Conservation (phyloP, 2,888 invertebrate species). For the Protophormia terraenovae region DNA sequence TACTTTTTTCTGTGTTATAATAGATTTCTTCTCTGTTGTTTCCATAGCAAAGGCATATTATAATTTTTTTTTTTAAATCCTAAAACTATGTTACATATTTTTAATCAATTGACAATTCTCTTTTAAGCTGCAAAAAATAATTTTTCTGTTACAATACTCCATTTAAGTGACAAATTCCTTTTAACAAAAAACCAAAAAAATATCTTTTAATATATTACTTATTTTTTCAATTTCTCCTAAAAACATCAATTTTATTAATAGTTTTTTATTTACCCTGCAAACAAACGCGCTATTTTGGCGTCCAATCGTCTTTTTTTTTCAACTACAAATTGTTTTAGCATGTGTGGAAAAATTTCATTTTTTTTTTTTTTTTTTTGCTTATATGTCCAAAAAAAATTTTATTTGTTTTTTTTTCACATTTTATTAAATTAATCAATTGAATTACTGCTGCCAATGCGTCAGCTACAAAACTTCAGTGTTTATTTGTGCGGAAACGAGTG, state of each 20-base stretch:
- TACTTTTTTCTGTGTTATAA: too few species aligned
- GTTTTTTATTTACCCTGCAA: neutral
- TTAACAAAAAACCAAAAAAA: neutral
- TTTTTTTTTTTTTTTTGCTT: too few species aligned
- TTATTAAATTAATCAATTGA: slow-evolving; percentile 63
- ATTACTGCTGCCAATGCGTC: slow-evolving; percentile 30
- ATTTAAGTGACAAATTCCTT: neutral
- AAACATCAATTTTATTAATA: slow-evolving; percentile 48
- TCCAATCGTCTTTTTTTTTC: slow-evolving; percentile 40
- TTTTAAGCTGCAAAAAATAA: too few species aligned
- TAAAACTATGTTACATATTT: too few species aligned
- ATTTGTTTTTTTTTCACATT: slow-evolving; percentile 3
- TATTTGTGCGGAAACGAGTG: slow-evolving; percentile 36
- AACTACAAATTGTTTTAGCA: neutral
- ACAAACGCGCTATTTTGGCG: slow-evolving; percentile 49
- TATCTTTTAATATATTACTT: too few species aligned
- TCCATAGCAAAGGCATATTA: too few species aligned
- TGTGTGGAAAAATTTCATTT: neutral
- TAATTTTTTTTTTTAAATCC: too few species aligned
- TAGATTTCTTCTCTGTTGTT: too few species aligned
- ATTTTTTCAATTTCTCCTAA: neutral
- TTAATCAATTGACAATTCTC: too few species aligned
- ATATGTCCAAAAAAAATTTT: slow-evolving; percentile 16
- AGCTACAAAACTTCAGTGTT: slow-evolving; percentile 27
- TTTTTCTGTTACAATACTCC: neutral